Conservation (phyloP, 1,140 invertebrate genomes). For the Macrotrachela quadricornifera region DNA sequence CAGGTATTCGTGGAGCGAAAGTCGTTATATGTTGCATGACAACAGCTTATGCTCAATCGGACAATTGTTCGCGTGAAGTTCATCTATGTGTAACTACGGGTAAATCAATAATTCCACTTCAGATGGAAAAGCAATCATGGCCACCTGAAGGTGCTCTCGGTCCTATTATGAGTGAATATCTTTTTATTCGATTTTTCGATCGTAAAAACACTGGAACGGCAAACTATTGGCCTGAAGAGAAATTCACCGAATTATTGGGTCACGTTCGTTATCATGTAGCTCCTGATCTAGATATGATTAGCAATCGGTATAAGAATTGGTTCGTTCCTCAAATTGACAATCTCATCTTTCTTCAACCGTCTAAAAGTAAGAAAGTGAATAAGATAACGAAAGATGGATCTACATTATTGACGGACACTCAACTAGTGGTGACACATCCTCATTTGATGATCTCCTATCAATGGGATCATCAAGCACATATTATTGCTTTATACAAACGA, state of each 20-base stretch:
- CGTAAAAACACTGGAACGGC: conserved; percentile 13
- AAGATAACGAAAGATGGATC: too few species aligned
- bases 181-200: conserved; percentile 19
- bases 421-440: not conserved
- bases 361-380: too few species aligned
- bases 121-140: conserved; percentile 22
- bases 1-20: conserved; percentile 20
- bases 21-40: conserved; percentile 20
- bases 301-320: conserved; percentile 5
- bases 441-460: conserved; percentile 25
- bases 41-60: conserved; percentile 20
- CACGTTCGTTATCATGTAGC: conserved; percentile 14
- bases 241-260: conserved; percentile 21
- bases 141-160: conserved; percentile 24
- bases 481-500: conserved; percentile 15
- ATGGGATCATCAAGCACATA: conserved; percentile 22
- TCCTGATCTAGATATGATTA: conserved; percentile 11
- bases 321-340: too few species aligned
- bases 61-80: conserved; percentile 24
- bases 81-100: conserved; percentile 18
- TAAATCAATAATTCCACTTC: conserved; percentile 22
- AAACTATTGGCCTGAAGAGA: conserved; percentile 17
- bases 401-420: too few species aligned
- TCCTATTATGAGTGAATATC: conserved; percentile 25
- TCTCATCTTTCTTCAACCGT: too few species aligned